These are phyloP conservation scores for Oxycera nigricornis DNA, from an alignment of 2,888 invertebrate genomes.

Conservation along the genomic window DNA sequence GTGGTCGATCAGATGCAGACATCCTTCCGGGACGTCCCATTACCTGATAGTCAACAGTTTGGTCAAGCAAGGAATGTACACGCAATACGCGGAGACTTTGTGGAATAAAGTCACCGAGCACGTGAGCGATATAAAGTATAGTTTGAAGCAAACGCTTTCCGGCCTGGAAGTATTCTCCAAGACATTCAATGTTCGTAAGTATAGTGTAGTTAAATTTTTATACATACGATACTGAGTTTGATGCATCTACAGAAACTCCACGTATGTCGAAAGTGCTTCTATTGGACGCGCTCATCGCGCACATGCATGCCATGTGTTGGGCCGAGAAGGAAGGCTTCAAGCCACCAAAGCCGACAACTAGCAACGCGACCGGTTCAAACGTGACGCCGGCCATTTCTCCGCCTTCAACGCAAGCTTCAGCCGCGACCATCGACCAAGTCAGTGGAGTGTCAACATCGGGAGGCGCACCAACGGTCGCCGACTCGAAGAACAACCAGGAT, in stretches of 20 bases:
- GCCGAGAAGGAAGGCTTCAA: slow-evolving; percentile 54
- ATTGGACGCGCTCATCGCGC: slow-evolving; percentile 58
- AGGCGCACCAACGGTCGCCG: slow-evolving; percentile 15
- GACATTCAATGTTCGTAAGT: slow-evolving; percentile 56
- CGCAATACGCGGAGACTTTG: slow-evolving; percentile 68
- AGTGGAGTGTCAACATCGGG: background rate
- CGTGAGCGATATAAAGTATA: slow-evolving; percentile 58
- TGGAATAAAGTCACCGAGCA: slow-evolving; percentile 61
- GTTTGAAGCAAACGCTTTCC: slow-evolving; percentile 57
- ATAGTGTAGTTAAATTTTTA: background rate
- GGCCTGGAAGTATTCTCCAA: slow-evolving; percentile 59
- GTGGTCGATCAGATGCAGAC: slow-evolving; percentile 87
- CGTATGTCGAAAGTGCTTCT: slow-evolving; percentile 59
- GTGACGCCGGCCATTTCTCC: slow-evolving; percentile 27
- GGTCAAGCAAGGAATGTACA: slow-evolving; percentile 89
- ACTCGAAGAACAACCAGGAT: slow-evolving; percentile 39
- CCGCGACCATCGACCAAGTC: slow-evolving; percentile 48
- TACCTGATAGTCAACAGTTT: slow-evolving; percentile 89
- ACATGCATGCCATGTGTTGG: slow-evolving; percentile 60
- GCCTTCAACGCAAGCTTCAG: slow-evolving; percentile 46
- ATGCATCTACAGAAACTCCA: slow-evolving; percentile 52
- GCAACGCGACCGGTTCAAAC: background rate
- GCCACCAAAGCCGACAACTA: background rate
- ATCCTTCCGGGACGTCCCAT: slow-evolving; percentile 80
- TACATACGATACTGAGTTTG: too few species aligned